These are phyloP conservation scores for Collichthys lucidus DNA, from an alignment of 2,113 vertebrate species.

Conservation along the genomic window DNA sequence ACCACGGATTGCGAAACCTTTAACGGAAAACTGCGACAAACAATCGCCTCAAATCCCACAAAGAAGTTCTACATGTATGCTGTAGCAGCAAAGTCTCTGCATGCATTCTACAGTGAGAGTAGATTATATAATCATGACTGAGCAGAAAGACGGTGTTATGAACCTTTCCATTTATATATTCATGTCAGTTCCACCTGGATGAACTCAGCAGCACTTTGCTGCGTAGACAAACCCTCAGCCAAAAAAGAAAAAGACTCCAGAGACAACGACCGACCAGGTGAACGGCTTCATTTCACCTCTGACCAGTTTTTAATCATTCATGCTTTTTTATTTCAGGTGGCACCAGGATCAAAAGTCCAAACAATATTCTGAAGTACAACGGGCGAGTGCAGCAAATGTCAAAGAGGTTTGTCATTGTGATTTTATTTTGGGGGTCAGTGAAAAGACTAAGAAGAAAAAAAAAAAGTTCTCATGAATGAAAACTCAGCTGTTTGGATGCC, in stretches of 20 bases:
- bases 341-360: constrained; percentile 10
- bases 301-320: constrained; percentile 6
- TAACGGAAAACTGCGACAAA: constrained; percentile 18
- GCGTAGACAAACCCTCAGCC: neutral
- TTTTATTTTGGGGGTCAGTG: neutral
- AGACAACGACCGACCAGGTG: constrained; percentile 1
- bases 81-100: constrained; percentile 32
- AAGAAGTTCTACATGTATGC: constrained; percentile 39
- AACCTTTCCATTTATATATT: constrained; percentile 48
- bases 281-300: neutral
- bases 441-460: neutral
- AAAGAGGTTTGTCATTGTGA: neutral
- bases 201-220: constrained; percentile 12
- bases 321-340: constrained; percentile 5
- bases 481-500: neutral
- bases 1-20: constrained; percentile 33
- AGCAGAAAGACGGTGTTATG: constrained; percentile 42
- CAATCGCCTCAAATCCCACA: constrained; percentile 7
- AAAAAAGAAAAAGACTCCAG: neutral
- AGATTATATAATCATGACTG: constrained; percentile 52
- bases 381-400: neutral
- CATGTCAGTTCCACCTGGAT: constrained; percentile 22
- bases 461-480: neutral
- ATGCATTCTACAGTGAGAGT: constrained; percentile 53
- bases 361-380: neutral